phyloP scores from a whole-genome alignment of 2,113 vertebrate genomes.

The Vulpes vulpes region DNA sequence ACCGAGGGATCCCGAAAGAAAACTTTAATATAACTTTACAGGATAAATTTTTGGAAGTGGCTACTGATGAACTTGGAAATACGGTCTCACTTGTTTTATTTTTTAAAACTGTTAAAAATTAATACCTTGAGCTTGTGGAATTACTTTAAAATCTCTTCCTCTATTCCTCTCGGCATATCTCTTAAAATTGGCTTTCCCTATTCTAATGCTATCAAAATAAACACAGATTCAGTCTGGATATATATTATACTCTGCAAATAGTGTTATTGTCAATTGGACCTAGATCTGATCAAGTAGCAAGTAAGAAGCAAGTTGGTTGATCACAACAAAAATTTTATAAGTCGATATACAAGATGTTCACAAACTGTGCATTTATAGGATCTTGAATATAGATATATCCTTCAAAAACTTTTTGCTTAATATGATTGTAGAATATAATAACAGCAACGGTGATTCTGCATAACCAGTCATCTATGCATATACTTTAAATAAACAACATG shows the following conservation, averaged over 20 bases:
- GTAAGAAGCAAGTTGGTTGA: background rate
- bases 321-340: constrained; percentile 20
- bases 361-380: background rate
- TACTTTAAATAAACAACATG: background rate
- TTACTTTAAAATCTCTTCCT: background rate
- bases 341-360: background rate
- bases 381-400: background rate
- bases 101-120: background rate
- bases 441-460: background rate
- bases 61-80: background rate
- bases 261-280: background rate
- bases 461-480: background rate
- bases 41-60: background rate
- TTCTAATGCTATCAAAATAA: background rate
- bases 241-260: background rate
- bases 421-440: background rate
- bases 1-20: background rate
- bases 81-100: background rate
- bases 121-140: background rate
- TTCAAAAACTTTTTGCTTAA: background rate
- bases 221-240: background rate
- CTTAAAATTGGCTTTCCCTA: background rate
- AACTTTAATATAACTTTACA: background rate
- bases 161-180: background rate
- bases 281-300: background rate